Evolutionary conservation across 1,140 invertebrate species (phyloP).

Genomic region (Calliopsis andreniformis): DNA sequence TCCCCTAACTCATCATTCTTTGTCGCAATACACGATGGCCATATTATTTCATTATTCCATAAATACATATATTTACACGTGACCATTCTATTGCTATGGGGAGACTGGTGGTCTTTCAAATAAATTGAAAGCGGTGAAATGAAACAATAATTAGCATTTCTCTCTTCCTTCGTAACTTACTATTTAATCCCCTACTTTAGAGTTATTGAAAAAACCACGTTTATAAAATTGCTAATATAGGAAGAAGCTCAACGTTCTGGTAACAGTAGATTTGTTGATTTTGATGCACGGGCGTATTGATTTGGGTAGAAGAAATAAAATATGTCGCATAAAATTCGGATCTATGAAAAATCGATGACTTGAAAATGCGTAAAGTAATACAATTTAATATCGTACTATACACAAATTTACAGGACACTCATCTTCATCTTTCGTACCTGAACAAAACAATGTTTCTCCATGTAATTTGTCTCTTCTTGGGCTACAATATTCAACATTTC

Average conservation of each 20-base stretch:
- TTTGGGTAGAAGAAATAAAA: constrained; percentile 21
- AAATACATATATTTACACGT: constrained; percentile 64
- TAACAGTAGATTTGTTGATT: not conserved
- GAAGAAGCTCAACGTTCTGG: not conserved
- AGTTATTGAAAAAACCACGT: constrained; percentile 40
- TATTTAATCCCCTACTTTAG: constrained; percentile 9
- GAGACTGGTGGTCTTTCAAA: constrained; percentile 1
- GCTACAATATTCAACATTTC: constrained; percentile 29
- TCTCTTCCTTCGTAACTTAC: not conserved
- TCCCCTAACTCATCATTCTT: constrained; percentile 26
- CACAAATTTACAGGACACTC: constrained; percentile 33
- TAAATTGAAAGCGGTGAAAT: constrained; percentile 11
- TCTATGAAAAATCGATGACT: constrained; percentile 28
- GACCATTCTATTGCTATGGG: constrained; percentile 21
- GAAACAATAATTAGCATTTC: not conserved
- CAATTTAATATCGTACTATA: constrained; percentile 29
- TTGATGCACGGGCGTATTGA: not conserved
- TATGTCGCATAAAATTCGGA: not conserved
- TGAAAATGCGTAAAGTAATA: constrained; percentile 38
- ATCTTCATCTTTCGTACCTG: constrained; percentile 15
- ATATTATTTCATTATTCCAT: constrained; percentile 53
- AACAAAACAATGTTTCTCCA: constrained; percentile 28
- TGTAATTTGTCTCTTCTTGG: constrained; percentile 22
- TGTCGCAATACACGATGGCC: constrained; percentile 35
- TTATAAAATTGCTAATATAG: constrained; percentile 3